Evolutionary conservation across 2,797 vertebrate genomes (phyloP).

Genomic region (Cichlasoma orientale): DNA sequence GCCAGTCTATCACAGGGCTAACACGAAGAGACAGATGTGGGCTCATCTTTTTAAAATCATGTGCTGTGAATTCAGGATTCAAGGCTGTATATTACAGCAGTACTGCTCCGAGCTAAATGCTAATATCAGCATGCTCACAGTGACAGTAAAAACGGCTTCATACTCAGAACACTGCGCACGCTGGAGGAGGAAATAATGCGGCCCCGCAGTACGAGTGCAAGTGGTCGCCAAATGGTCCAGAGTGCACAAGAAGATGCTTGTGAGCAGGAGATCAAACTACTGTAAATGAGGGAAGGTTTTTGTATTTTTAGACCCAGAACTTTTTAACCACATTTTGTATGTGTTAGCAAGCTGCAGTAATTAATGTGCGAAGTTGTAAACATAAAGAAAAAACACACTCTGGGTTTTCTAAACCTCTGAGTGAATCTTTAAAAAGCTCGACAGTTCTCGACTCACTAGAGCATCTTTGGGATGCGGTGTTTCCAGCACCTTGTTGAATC

Average conservation of each 20-base stretch:
- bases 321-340: background rate
- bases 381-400: background rate
- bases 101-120: background rate
- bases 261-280: no score
- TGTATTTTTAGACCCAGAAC: background rate
- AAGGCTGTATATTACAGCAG: background rate
- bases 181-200: background rate
- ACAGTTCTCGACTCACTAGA: background rate
- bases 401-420: background rate
- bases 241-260: background rate
- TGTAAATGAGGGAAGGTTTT: fast-evolving
- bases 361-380: background rate
- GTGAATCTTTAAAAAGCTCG: background rate
- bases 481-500: background rate
- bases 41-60: background rate
- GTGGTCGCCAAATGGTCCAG: background rate
- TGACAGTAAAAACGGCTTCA: background rate
- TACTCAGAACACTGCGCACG: background rate
- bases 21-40: background rate
- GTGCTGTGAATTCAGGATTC: background rate
- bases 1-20: background rate
- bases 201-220: background rate
- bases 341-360: background rate
- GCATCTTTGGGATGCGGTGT: background rate
- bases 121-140: background rate